A percentile compares a stretch with the other conserved stretches of the same genome.
Conservation (phyloP, 2,888 invertebrate species). For the Hypsopygia costalis region DNA sequence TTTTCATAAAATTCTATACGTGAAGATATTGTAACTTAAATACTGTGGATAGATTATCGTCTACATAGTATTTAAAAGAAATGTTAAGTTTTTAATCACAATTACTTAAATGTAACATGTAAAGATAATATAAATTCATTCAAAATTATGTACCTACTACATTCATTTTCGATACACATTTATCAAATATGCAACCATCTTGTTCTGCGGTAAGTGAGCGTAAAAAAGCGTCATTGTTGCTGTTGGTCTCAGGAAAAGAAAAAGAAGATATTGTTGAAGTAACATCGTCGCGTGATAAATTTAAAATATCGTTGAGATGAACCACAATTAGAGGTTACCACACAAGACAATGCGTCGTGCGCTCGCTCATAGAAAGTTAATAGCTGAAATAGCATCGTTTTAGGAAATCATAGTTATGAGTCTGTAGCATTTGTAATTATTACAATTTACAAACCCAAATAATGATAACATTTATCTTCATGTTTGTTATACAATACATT, state of each 20-base stretch:
- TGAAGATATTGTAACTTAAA: too few relatives aligned
- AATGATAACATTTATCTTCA: slow-evolving; percentile 9
- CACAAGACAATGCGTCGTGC: slow-evolving; percentile 22
- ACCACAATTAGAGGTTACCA: slow-evolving; percentile 18
- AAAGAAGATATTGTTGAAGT: not conserved
- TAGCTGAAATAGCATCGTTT: slow-evolving; percentile 39
- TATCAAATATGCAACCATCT: not conserved
- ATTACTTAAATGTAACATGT: too few relatives aligned
- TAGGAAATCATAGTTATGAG: slow-evolving; percentile 27
- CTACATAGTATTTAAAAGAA: too few relatives aligned
- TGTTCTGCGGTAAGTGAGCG: not conserved
- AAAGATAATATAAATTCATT: too few relatives aligned
- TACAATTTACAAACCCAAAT: slow-evolving; percentile 24
- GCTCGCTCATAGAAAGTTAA: slow-evolving; percentile 50
- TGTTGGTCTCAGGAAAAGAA: slow-evolving; percentile 5
- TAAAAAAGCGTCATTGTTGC: slow-evolving; percentile 6
- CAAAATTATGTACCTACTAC: too few relatives aligned
- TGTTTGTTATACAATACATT: not conserved
- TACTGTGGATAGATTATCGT: too few relatives aligned
- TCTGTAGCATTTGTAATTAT: slow-evolving; percentile 27
- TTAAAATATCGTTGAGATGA: slow-evolving; percentile 11
- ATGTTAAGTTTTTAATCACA: too few relatives aligned
- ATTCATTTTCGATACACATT: too few relatives aligned
- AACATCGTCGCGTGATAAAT: slow-evolving; percentile 9
- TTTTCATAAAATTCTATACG: too few relatives aligned